Conservation (phyloP, 2,797 vertebrate species). For the Anolis apletophallus region DNA sequence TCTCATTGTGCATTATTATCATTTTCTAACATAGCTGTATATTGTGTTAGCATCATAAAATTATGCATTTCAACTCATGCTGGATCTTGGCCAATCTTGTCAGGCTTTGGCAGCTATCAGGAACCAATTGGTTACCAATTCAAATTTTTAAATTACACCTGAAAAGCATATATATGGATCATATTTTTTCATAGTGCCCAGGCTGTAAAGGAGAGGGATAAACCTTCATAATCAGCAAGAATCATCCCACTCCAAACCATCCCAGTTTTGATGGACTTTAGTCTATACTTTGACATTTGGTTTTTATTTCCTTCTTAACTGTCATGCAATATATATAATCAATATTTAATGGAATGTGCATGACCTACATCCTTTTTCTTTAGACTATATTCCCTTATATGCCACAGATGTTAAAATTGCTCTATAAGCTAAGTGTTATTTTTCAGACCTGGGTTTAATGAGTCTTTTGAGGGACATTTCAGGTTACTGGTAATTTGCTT, state of each 20-base stretch:
- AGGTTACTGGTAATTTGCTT: constrained; percentile 20
- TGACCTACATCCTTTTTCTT: background rate
- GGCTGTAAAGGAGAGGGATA: too few species aligned
- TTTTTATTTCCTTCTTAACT: background rate
- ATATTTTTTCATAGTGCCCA: background rate
- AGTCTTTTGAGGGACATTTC: constrained; percentile 21
- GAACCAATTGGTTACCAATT: background rate
- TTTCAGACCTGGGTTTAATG: constrained; percentile 12
- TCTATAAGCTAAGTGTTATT: constrained; percentile 11
- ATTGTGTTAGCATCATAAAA: background rate
- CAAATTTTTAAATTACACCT: background rate
- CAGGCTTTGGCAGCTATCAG: background rate
- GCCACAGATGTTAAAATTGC: background rate
- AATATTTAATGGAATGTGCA: constrained; percentile 13
- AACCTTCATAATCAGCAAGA: background rate
- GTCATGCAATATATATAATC: background rate
- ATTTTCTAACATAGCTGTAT: background rate
- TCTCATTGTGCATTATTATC: background rate
- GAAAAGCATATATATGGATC: background rate
- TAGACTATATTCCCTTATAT: background rate
- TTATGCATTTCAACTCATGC: too few species aligned
- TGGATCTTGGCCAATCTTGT: too few species aligned
- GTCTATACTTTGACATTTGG: background rate
- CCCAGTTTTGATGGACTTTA: background rate
- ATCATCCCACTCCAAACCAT: background rate